Evolutionary conservation across 2,113 vertebrate species (phyloP).

Genomic region (Calyptomena viridis): DNA sequence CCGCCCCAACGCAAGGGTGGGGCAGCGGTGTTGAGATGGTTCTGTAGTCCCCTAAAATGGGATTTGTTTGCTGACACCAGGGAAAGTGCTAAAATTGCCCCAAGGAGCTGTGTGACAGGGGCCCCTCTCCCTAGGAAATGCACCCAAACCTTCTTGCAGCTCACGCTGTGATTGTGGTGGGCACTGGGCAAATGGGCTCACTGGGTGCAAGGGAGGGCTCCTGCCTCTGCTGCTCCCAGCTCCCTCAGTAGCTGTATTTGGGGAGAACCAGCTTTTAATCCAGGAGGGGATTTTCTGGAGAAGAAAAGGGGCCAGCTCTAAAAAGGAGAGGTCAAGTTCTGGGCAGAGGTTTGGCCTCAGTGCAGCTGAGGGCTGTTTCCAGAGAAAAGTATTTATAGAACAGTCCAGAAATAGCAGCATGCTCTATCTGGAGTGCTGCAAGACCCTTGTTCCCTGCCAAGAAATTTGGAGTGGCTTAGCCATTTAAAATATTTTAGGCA

Average conservation of each 20-base stretch:
- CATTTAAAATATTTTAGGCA: not conserved
- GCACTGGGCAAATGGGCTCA: not conserved
- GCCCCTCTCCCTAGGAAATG: not conserved
- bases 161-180: not conserved
- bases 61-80: not conserved
- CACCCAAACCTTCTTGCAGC: not conserved
- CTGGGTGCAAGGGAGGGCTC: not conserved
- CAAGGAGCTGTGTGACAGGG: not conserved
- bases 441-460: not conserved
- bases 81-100: not conserved
- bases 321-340: not conserved
- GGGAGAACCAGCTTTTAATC: not conserved
- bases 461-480: not conserved
- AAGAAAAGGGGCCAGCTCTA: not conserved
- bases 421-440: not conserved
- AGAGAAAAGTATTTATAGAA: not conserved
- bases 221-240: not conserved
- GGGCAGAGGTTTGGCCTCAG: not conserved
- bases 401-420: fast-evolving
- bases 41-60: not conserved
- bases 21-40: not conserved
- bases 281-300: not conserved
- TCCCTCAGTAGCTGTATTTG: not conserved
- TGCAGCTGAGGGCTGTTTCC: not conserved
- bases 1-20: not conserved